Evolutionary conservation across 2,797 vertebrate species (phyloP), one percentile per base, ranked within the genome.

Genomic region (Sphenodon punctatus): DNA sequence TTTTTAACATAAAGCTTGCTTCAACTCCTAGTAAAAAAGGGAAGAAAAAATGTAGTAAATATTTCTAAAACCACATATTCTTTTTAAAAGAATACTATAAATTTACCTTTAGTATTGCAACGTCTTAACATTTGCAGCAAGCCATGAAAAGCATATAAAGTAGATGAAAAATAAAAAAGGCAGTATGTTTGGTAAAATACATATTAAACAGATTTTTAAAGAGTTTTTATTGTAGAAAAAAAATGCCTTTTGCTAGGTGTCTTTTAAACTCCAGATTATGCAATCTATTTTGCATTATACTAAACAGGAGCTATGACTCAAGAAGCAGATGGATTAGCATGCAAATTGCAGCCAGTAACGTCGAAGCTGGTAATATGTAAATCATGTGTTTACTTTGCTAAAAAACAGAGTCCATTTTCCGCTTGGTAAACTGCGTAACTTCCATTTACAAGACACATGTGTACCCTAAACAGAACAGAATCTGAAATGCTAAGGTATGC

Each of bases 1-100:
- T 96, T 69, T 96, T 96, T 87, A 99, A 92, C 9, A 97, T 89
- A 71, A 99, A 97, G 88, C 95, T 99, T 87, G 95, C 96, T 93
- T 97, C 95, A 71, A 96, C 95, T 83, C 98, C 98, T 99, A 82
- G 76, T 91, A 80, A 69, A 95, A 92, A 92, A 78, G 59, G 88
- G 93, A 91, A 58, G 90, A 90, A 70, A 34, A 39, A 16, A 2
- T 83, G 74, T 70, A 58, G 74, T 89, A 42, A 51, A 59, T 48
- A 80, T 34, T 64, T 88, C 79, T 81, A 34, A 88, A 81, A 34
- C 36, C 51, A 78, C 8, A 56, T 27, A 15, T 63, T 69, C 38
- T 20, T 30, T 85, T 76, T 67, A 89, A 80, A 34, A 23, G 60
- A 85, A 85, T 20, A 38, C 9, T 49, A 17, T 8, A 60, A n/a